phyloP scores from a whole-genome alignment of 2,888 invertebrate genomes.

The Crocallis elinguaria region DNA sequence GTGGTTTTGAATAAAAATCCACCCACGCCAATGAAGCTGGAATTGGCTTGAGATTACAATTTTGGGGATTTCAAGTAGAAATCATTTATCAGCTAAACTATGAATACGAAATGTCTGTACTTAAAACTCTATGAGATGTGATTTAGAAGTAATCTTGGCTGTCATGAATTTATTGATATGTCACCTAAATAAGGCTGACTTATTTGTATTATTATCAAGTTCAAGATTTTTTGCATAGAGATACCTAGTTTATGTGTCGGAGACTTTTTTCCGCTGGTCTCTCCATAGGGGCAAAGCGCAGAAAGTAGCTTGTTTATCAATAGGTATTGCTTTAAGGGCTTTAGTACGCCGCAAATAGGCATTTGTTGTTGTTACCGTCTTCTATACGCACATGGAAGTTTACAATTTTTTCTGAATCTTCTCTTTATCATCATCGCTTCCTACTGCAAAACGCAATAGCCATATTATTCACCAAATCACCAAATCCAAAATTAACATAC shows the following conservation, averaged over 20 bases:
- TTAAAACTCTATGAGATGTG: neutral
- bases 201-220: no score
- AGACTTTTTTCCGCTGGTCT: no score
- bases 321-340: no score
- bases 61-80: neutral
- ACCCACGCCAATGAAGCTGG: neutral
- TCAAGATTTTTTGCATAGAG: no score
- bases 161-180: neutral
- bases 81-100: conserved; percentile 2
- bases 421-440: neutral
- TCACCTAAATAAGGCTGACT: neutral
- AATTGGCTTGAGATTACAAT: neutral
- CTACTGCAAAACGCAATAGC: neutral
- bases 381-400: no score
- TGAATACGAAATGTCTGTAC: conserved; percentile 19
- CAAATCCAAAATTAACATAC: conserved; percentile 36
- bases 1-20: conserved; percentile 24
- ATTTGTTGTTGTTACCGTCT: no score
- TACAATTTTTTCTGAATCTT: no score
- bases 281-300: no score
- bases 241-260: no score
- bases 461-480: neutral
- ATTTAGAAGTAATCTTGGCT: neutral
- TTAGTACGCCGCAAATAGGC: no score
- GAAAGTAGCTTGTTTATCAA: no score